phyloP scores from a whole-genome alignment of 2,888 invertebrate species.

The Tuberolachnus salignus region DNA sequence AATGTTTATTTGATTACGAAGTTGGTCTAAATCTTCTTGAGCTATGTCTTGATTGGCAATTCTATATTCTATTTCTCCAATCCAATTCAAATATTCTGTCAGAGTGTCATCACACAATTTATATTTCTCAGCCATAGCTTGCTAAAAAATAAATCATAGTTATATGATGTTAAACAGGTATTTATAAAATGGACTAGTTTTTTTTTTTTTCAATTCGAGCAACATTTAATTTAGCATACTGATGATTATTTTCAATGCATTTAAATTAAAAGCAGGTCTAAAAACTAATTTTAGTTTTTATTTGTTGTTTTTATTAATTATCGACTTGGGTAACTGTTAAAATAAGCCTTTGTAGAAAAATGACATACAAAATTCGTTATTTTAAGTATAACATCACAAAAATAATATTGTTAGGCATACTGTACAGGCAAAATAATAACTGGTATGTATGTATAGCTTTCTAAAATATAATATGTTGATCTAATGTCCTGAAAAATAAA shows the following conservation, averaged over 20 bases:
- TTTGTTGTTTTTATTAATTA: conserved; percentile 17
- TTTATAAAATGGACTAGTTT: neutral
- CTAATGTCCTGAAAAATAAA: conserved; percentile 48
- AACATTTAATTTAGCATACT: conserved; percentile 64
- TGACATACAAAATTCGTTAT: conserved; percentile 1
- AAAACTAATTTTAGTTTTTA: conserved; percentile 32
- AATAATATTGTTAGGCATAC: conserved; percentile 37
- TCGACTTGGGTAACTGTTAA: conserved; percentile 1
- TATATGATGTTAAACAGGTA: conserved; percentile 17
- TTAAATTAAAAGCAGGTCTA: conserved; percentile 37
- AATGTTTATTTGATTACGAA: conserved; percentile 86
- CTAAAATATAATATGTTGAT: conserved; percentile 29
- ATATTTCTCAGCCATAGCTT: conserved; percentile 94
- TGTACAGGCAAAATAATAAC: conserved; percentile 35
- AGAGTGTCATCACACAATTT: conserved; percentile 87
- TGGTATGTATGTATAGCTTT: conserved; percentile 35
- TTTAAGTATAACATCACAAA: conserved; percentile 2
- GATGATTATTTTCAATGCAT: conserved; percentile 56
- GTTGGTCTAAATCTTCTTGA: conserved; percentile 83
- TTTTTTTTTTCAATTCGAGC: conserved; percentile 56
- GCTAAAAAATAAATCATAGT: conserved; percentile 69
- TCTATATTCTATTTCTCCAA: conserved; percentile 80
- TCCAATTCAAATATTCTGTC: conserved; percentile 84
- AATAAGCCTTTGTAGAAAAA: conserved; percentile 33
- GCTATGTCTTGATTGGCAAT: conserved; percentile 85